These are phyloP conservation scores for Acronicta psi DNA, from an alignment of 2,888 invertebrate species.

Conservation along the genomic window DNA sequence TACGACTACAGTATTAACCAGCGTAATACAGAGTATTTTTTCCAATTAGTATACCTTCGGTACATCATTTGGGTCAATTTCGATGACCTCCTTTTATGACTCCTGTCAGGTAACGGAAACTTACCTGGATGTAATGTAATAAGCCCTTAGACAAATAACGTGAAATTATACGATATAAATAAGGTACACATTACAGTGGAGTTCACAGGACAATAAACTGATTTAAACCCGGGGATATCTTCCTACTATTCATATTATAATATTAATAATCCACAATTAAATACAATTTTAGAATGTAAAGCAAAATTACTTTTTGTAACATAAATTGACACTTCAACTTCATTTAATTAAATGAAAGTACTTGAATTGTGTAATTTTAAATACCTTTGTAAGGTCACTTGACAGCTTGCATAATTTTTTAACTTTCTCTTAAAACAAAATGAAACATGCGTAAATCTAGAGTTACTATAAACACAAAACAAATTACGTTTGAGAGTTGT, in stretches of 20 bases:
- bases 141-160: slow-evolving; percentile 29
- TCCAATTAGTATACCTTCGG: too few species aligned
- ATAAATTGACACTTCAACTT: slow-evolving; percentile 5
- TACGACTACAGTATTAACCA: too few species aligned
- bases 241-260: too few species aligned
- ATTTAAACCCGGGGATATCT: too few species aligned
- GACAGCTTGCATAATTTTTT: slow-evolving; percentile 32
- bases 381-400: slow-evolving; percentile 24
- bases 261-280: too few species aligned
- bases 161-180: slow-evolving; percentile 26
- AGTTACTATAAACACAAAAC: slow-evolving; percentile 23
- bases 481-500: slow-evolving; percentile 45
- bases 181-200: not conserved
- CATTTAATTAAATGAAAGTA: slow-evolving; percentile 7
- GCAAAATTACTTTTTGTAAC: not conserved
- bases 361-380: slow-evolving; percentile 13
- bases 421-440: slow-evolving; percentile 47
- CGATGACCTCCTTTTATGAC: too few species aligned
- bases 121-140: too few species aligned
- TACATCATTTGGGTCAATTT: too few species aligned
- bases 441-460: slow-evolving; percentile 29
- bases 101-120: too few species aligned
- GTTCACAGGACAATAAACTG: too few species aligned
- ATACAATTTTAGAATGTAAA: not conserved
- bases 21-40: too few species aligned